These are phyloP conservation scores for Fukomys damarensis DNA, from an alignment of 2,113 vertebrate genomes.

Conservation along the genomic window DNA sequence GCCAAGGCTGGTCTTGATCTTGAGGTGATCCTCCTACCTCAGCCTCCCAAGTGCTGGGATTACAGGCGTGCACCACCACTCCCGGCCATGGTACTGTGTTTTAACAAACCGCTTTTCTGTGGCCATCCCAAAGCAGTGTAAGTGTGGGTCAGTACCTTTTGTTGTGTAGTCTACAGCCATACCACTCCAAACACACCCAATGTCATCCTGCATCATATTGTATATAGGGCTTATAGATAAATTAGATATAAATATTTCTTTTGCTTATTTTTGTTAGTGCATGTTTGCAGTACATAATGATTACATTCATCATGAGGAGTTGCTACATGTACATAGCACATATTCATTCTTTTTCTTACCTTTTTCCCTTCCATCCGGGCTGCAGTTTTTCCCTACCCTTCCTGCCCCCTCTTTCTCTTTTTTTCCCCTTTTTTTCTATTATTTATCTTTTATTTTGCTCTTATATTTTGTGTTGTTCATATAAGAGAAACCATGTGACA, in stretches of 20 bases:
- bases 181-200: too few relatives aligned
- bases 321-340: not conserved
- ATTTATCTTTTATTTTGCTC: not conserved
- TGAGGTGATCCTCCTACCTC: too few relatives aligned
- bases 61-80: too few relatives aligned
- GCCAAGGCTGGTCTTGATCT: too few relatives aligned
- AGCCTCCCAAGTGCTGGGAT: too few relatives aligned
- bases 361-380: not conserved
- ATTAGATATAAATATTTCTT: not conserved
- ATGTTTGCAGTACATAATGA: not conserved
- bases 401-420: not conserved
- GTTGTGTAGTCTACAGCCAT: too few relatives aligned
- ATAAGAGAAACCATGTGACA: not conserved
- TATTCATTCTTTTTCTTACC: not conserved
- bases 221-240: not conserved
- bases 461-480: not conserved
- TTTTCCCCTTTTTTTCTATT: not conserved
- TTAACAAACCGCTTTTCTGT: not conserved
- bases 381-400: not conserved
- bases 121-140: not conserved
- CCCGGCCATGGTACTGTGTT: not conserved
- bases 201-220: too few relatives aligned
- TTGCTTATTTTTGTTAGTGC: not conserved
- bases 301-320: not conserved
- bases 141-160: not conserved